These are phyloP conservation scores for Datnioides undecimradiatus DNA, from an alignment of 2,113 vertebrate genomes.

Conservation along the genomic window DNA sequence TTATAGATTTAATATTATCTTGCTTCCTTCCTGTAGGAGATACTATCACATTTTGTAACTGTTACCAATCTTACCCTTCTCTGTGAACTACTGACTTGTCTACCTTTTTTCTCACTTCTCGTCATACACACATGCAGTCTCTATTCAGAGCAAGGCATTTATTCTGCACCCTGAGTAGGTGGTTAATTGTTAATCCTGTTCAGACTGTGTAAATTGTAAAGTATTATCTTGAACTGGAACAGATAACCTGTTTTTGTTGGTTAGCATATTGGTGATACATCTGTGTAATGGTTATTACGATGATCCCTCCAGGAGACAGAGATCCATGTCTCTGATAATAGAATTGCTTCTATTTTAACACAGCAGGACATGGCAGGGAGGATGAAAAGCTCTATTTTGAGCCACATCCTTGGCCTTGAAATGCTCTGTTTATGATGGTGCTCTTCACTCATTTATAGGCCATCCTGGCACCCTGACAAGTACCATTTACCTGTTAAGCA, in stretches of 20 bases:
- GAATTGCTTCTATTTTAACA: conserved; percentile 35
- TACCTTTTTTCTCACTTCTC: conserved; percentile 4
- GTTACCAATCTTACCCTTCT: not conserved
- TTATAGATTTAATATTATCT: not conserved
- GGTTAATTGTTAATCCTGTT: conserved; percentile 74
- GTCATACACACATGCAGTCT: not conserved
- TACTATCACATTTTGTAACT: no score
- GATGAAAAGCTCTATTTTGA: conserved; percentile 44
- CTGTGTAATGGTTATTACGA: conserved; percentile 6
- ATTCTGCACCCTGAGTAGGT: conserved; percentile 1
- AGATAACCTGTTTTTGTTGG: not conserved
- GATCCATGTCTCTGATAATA: conserved; percentile 39
- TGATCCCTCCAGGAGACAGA: conserved; percentile 24
- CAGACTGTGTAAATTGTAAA: conserved; percentile 51
- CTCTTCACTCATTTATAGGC: not conserved
- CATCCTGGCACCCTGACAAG: not conserved
- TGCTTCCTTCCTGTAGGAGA: not conserved
- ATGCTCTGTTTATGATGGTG: not conserved
- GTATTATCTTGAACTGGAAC: conserved; percentile 51
- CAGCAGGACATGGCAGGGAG: not conserved
- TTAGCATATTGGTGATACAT: not conserved
- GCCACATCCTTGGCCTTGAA: conserved; percentile 16
- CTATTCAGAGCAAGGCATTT: conserved; percentile 20
- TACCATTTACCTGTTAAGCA: conserved; percentile 1
- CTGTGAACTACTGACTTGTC: conserved; percentile 10